Base-by-base conservation (phyloP, 2,797 vertebrate genomes). In the Propithecus deckenii region DNA sequence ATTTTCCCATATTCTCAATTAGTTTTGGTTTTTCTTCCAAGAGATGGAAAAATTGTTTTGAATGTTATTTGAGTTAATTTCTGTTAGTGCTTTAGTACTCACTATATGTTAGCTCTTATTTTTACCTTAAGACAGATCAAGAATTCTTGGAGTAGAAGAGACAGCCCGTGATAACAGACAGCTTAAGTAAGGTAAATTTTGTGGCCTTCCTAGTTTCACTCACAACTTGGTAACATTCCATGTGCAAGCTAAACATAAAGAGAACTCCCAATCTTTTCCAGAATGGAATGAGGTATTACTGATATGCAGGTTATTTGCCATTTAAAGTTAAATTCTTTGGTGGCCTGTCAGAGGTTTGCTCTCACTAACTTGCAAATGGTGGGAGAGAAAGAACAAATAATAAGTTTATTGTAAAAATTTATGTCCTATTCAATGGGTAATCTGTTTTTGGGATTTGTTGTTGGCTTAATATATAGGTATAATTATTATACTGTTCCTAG, bases 401-500 rank as follows among this genome's bases (percentile, higher is more conserved):
- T 74, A 76, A 69, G 35, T 85, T 95, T 95, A 91, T 91, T 95
- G 48, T 38, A 59, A 48, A 91, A 95, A 86, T 86, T 74, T 90
- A 86, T 87, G 72, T 90, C 79, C 59, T 78, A 25, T 84, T 93
- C 20, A 67, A 4, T 79, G 69, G 48, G 10, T 86, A 93, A 72
- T 98, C 79, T 91, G 63, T 79, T 94, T 14, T 67, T 95, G 89
- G 57, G 94, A 86, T 79, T 94, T 76, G 9, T 94, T 35, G 83
- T 95, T 96, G 91, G 94, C 78, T 94, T 96, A 76, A 96, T 81
- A 96, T 97, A 15, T 86, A 95, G 20, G n/a, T 96, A 86, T 94
- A 35, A 78, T 81, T 94, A 65, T 57, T 35, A 78, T 81, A 7
- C 0, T 95, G 98, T 97, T 96, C 74, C 81, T 96, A 50, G 96